Percentiles rank a stretch among this genome's conserved stretches.
Conservation (phyloP, 2,797 vertebrate species). For the Eidolon dupreanum region DNA sequence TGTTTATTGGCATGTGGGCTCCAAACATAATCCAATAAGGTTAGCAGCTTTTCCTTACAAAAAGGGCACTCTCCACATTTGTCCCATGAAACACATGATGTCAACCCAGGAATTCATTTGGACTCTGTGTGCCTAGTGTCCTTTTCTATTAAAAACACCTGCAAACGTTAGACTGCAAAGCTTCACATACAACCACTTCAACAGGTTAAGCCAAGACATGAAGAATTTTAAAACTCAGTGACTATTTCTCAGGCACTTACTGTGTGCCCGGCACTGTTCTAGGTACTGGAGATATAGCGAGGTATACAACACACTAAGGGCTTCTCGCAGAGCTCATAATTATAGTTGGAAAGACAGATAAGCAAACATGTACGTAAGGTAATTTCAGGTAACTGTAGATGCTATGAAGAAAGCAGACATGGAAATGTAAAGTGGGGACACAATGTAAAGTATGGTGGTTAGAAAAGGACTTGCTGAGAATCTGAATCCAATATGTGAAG, state of each 20-base stretch:
- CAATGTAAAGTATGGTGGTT: background rate
- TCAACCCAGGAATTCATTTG: background rate
- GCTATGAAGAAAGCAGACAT: background rate
- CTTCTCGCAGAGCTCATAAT: background rate
- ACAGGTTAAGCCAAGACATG: background rate
- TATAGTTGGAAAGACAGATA: background rate
- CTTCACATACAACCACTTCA: background rate
- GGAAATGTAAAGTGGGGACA: background rate
- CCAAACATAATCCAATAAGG: background rate
- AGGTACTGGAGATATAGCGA: too few relatives aligned
- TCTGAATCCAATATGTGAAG: background rate
- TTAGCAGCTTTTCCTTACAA: background rate
- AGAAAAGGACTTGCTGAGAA: background rate
- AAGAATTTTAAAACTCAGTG: background rate
- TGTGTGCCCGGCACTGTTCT: background rate
- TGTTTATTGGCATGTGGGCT: conserved; percentile 3
- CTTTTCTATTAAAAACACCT: background rate
- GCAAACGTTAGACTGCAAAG: background rate
- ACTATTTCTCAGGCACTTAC: background rate
- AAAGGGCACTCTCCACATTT: background rate
- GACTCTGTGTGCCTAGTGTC: background rate
- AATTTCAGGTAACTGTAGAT: background rate
- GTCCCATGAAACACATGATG: background rate
- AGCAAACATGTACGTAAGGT: background rate
- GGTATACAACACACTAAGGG: background rate